Evolutionary conservation across 1,140 invertebrate genomes (phyloP).

Genomic region (Achatina immaculata): DNA sequence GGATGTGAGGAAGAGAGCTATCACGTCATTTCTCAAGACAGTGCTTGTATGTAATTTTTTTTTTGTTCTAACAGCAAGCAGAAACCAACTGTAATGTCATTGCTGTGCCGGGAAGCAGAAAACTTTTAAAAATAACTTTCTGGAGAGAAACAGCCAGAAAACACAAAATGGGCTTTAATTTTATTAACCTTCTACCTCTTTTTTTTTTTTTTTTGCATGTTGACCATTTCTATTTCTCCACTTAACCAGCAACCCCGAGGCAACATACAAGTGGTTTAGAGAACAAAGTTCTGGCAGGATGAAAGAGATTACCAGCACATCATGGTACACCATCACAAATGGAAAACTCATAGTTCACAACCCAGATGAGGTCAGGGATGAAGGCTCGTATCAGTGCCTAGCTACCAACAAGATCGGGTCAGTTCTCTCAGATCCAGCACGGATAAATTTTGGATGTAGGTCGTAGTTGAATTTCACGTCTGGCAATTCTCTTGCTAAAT

Average conservation of each 20-base stretch:
- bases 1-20: no score
- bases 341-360: slow-evolving; percentile 90
- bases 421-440: slow-evolving; percentile 70
- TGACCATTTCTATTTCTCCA: neutral
- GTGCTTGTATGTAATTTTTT: no score
- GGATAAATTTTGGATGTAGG: slow-evolving; percentile 31
- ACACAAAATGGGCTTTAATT: no score
- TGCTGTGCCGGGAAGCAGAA: no score
- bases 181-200: no score
- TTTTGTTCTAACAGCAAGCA: no score
- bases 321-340: slow-evolving; percentile 91
- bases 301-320: slow-evolving; percentile 15
- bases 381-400: slow-evolving; percentile 91
- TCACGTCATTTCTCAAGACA: no score
- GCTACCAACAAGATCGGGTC: slow-evolving; percentile 90
- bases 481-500: neutral
- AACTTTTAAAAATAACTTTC: no score
- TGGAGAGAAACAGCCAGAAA: no score
- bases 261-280: slow-evolving; percentile 17
- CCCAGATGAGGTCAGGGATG: slow-evolving; percentile 79
- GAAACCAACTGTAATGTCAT: no score
- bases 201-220: no score
- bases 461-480: neutral
- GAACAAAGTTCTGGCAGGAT: neutral
- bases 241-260: neutral